Base-by-base conservation (phyloP, 2,888 invertebrate species). In the Ochropleura plecta region DNA sequence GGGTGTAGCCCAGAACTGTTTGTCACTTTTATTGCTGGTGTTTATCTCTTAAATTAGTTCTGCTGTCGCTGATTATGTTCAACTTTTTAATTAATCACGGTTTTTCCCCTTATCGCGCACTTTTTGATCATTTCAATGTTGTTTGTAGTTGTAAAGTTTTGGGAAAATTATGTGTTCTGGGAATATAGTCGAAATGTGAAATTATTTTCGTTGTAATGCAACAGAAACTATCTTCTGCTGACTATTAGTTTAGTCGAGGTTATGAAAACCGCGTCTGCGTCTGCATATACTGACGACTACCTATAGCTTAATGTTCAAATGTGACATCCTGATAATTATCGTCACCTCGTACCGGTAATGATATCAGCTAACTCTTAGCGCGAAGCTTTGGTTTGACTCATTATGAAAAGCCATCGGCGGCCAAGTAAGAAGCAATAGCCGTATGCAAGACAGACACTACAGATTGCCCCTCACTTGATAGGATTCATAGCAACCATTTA, bases 31-130 rank as follows among this genome's bases (percentile, higher is more conserved):
- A 87, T 87, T 84, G 79, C 86, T 72, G 65, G 76, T 85, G 81
- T 88, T 88, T 84, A 88, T 88, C 88, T 87, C 84, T 66, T 82
- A 86, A 87, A 88, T 86, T 84, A 86, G 84, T 86, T 86, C 79
- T 67, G 69, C 79, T 73, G 63, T 67, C 79, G 64, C 79, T 83
- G 86, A 86, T 88, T 86, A 88, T 81, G 82, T 81, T 71, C 74
- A 84, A 88, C 82, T 86, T 88, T 85, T 73, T 75, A 79, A 79
- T 85, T 82, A 85, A 85, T 85, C 79, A 64, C 79, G 68, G 55
- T 79, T 75, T 82, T 85, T 77, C 69, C 72, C 66, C 82, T 68
- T 82, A 85, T 85, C 82, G 66, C 5, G 60, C 20, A 73, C 20
- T 81, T 75, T 86, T 69, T 64, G 80, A 79, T 73, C 9, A 73